A percentile compares a stretch with the other conserved stretches of the same genome.
These are phyloP conservation scores for Rhea americana DNA, from an alignment of 2,113 vertebrate genomes.

Conservation along the genomic window DNA sequence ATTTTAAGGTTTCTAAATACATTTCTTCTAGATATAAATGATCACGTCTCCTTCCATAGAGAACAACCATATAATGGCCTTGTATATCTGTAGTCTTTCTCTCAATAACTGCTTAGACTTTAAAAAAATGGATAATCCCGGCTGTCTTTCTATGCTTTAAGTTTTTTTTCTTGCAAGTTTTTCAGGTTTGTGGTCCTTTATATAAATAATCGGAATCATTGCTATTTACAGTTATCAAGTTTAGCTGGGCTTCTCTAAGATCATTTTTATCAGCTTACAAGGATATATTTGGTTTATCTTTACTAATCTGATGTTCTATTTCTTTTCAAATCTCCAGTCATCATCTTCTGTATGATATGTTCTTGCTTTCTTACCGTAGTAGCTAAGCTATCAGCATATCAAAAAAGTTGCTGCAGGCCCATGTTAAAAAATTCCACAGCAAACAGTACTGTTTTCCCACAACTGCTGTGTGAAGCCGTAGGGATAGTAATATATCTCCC, in stretches of 20 bases:
- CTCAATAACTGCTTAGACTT: neutral
- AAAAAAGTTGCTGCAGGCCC: neutral
- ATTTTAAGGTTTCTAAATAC: neutral
- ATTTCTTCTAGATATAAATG: neutral
- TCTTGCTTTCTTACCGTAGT: neutral
- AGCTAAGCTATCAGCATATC: neutral
- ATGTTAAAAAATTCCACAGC: neutral
- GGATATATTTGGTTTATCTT: neutral
- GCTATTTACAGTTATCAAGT: neutral
- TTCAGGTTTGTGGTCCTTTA: neutral
- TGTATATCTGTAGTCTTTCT: neutral
- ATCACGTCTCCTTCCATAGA: neutral
- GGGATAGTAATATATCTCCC: neutral
- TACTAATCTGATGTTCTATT: neutral
- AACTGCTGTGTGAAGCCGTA: rapidly evolving
- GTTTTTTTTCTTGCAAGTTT: neutral
- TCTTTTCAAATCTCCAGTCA: neutral
- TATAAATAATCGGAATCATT: neutral
- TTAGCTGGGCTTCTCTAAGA: neutral
- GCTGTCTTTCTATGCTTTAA: neutral
- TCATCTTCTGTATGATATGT: neutral
- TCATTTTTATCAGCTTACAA: neutral
- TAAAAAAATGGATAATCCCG: neutral
- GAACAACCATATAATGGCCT: neutral
- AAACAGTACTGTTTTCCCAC: neutral